phyloP scores from a whole-genome alignment of 2,113 vertebrate genomes.

The Sialia sialis region DNA sequence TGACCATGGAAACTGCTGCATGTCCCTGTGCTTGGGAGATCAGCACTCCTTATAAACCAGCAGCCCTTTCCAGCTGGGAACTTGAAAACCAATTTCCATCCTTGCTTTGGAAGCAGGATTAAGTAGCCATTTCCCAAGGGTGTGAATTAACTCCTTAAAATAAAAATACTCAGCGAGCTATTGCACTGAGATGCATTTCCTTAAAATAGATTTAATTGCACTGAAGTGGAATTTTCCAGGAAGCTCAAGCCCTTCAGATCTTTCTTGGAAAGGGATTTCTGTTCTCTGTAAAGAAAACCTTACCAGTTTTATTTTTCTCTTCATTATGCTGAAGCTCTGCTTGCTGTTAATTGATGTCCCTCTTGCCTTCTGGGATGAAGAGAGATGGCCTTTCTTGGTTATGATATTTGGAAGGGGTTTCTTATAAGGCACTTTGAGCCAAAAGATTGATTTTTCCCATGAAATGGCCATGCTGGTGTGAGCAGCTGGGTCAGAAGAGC shows the following conservation, averaged over 20 bases:
- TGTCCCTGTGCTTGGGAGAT: neutral
- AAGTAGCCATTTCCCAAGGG: neutral
- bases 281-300: neutral
- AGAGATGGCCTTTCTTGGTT: neutral
- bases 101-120: neutral
- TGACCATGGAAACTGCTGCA: neutral
- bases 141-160: neutral
- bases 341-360: neutral
- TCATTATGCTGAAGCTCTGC: neutral
- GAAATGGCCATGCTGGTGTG: neutral
- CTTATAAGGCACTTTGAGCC: neutral
- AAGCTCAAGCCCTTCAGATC: neutral
- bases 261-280: neutral
- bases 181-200: neutral
- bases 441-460: neutral
- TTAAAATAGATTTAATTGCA: slow-evolving; percentile 27
- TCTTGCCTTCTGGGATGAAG: neutral
- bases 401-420: fast-evolving
- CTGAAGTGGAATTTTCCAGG: neutral
- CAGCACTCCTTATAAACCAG: neutral
- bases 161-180: neutral
- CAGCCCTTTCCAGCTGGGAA: neutral
- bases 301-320: neutral
- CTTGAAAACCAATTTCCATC: neutral
- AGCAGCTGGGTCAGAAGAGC: neutral